Conservation (phyloP, 2,113 vertebrate genomes). For the Tauraco erythrolophus region DNA sequence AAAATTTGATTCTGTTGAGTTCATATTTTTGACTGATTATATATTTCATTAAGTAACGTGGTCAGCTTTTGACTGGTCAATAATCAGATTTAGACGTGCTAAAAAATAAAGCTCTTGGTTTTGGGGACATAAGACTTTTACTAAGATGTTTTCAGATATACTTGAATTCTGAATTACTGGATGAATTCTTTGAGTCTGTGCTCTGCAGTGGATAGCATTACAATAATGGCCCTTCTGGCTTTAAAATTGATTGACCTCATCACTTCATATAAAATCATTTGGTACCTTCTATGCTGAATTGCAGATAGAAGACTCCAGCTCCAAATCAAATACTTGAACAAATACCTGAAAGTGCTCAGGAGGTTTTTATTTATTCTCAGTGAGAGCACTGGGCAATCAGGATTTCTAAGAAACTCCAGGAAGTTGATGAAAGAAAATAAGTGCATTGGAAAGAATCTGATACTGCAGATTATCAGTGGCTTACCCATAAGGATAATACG, state of each 20-base stretch:
- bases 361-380: neutral
- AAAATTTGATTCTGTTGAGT: neutral
- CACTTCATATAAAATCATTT: neutral
- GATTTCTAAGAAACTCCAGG: neutral
- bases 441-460: neutral
- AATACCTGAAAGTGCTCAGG: neutral
- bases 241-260: neutral
- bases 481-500: neutral
- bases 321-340: neutral
- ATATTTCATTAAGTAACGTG: neutral
- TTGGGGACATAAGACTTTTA: neutral
- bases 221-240: neutral
- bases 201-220: neutral
- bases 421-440: neutral
- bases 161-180: neutral
- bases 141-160: neutral
- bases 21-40: neutral
- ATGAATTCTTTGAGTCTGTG: neutral
- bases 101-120: neutral
- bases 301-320: neutral
- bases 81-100: neutral
- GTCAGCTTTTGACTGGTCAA: neutral
- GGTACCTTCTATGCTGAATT: neutral
- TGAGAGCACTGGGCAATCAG: neutral
- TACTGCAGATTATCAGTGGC: neutral